These are phyloP conservation scores for Drosophila suboccidentalis DNA, from an alignment of 2,888 invertebrate species.

Conservation along the genomic window DNA sequence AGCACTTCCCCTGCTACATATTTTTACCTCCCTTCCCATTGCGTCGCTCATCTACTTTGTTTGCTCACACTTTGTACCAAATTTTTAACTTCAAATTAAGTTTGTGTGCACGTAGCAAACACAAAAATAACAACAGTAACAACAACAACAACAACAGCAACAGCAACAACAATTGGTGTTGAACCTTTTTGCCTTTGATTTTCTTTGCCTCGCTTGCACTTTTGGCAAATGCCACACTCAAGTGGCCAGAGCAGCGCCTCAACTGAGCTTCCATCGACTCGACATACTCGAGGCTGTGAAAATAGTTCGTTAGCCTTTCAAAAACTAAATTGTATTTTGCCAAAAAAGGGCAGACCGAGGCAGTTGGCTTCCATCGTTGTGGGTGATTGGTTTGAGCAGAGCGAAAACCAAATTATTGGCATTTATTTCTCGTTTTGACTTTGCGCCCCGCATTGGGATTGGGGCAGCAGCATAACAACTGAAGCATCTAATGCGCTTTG, in stretches of 20 bases:
- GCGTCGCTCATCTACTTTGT: constrained; percentile 36
- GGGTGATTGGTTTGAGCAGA: constrained; percentile 76
- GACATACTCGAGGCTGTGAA: constrained; percentile 66
- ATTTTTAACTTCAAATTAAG: constrained; percentile 78
- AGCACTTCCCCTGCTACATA: constrained; percentile 28
- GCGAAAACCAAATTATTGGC: constrained; percentile 79
- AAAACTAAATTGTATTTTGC: constrained; percentile 76
- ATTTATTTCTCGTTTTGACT: constrained; percentile 81
- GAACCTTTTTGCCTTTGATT: constrained; percentile 63
- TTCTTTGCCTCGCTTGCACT: constrained; percentile 73
- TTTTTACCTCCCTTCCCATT: not conserved
- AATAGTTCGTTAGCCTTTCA: constrained; percentile 79
- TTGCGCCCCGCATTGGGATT: constrained; percentile 35
- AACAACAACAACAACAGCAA: constrained; percentile 3
- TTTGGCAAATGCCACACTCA: constrained; percentile 66
- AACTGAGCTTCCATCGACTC: constrained; percentile 7
- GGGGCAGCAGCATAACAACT: constrained; percentile 53
- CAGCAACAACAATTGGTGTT: constrained; percentile 15
- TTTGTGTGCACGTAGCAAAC: constrained; percentile 81
- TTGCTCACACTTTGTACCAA: constrained; percentile 74
- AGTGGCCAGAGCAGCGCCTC: constrained; percentile 45
- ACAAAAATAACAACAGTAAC: constrained; percentile 59
- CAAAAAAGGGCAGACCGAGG: constrained; percentile 71
- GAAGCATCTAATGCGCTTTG: constrained; percentile 78
- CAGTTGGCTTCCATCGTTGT: constrained; percentile 30